Evolutionary conservation across 1,140 invertebrate genomes (phyloP).

Genomic region (Sweltsa coloradensis): DNA sequence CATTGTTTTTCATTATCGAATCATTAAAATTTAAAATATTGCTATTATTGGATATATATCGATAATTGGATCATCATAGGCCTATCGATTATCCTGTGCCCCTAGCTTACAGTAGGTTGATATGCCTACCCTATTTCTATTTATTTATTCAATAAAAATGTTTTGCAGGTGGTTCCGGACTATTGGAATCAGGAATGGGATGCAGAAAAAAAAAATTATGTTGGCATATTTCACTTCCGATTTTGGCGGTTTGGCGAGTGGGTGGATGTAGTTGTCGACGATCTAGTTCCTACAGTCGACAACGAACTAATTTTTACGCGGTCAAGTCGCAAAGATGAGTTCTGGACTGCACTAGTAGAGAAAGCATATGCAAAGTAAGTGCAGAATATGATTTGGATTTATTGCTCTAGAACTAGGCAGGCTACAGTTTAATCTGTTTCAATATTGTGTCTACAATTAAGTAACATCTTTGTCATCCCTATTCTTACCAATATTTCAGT

Average conservation of each 20-base stretch:
- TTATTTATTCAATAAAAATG: not conserved
- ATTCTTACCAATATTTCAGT: too few relatives aligned
- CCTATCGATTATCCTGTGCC: not conserved
- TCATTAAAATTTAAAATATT: not conserved
- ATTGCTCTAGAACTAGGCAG: too few relatives aligned
- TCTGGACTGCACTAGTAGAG: slow-evolving; percentile 59
- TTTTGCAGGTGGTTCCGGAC: slow-evolving; percentile 20
- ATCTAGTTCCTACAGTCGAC: slow-evolving; percentile 52
- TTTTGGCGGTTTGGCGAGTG: slow-evolving; percentile 58
- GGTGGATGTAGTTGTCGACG: slow-evolving; percentile 63
- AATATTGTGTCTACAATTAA: too few relatives aligned
- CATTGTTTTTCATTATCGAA: not conserved
- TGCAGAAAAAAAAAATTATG: slow-evolving; percentile 14
- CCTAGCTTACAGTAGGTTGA: not conserved
- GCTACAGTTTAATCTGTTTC: too few relatives aligned
- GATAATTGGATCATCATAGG: not conserved
- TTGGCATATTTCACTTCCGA: slow-evolving; percentile 21
- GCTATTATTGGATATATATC: too few relatives aligned
- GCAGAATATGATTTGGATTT: not conserved
- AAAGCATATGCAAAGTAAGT: slow-evolving; percentile 63
- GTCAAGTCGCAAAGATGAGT: slow-evolving; percentile 45
- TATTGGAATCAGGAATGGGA: slow-evolving; percentile 22
- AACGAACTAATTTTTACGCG: slow-evolving; percentile 51
- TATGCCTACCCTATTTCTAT: not conserved
- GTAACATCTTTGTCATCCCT: too few relatives aligned